Percentiles rank a stretch among this genome's conserved stretches.
phyloP scores from a whole-genome alignment of 2,113 vertebrate species.

The Megaceryle torquata region DNA sequence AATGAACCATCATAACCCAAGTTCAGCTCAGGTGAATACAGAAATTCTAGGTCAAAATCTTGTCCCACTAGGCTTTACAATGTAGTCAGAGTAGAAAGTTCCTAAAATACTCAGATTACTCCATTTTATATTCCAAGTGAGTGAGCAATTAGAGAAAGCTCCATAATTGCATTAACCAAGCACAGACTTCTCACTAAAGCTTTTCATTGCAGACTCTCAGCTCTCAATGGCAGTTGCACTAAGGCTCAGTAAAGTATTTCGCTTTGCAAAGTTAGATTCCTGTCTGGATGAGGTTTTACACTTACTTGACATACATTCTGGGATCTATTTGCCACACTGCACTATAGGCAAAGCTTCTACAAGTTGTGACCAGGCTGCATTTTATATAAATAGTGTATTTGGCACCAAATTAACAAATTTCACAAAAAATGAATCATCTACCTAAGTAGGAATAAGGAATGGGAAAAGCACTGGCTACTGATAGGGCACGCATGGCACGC shows the following conservation, averaged over 20 bases:
- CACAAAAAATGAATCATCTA: neutral
- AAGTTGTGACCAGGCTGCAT: neutral
- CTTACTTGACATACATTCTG: neutral
- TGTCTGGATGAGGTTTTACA: neutral
- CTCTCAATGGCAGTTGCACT: neutral
- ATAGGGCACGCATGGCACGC: conserved; percentile 52
- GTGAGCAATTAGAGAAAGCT: conserved; percentile 13
- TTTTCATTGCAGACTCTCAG: neutral
- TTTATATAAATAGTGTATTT: neutral
- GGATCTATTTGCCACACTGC: neutral
- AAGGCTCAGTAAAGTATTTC: neutral
- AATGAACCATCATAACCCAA: neutral
- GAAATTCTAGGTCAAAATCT: conserved; percentile 24
- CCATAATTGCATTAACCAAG: neutral
- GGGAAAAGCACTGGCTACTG: conserved; percentile 22
- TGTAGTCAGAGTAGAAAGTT: neutral
- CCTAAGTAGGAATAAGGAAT: neutral
- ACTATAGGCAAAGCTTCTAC: neutral
- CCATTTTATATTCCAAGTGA: neutral
- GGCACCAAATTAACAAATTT: neutral
- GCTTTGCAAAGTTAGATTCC: neutral
- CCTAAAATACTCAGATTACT: neutral
- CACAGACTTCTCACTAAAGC: neutral
- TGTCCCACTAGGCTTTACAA: neutral
- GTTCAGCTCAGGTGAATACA: neutral